phyloP scores from a whole-genome alignment of 2,113 vertebrate genomes.

The Megaleporinus macrocephalus region DNA sequence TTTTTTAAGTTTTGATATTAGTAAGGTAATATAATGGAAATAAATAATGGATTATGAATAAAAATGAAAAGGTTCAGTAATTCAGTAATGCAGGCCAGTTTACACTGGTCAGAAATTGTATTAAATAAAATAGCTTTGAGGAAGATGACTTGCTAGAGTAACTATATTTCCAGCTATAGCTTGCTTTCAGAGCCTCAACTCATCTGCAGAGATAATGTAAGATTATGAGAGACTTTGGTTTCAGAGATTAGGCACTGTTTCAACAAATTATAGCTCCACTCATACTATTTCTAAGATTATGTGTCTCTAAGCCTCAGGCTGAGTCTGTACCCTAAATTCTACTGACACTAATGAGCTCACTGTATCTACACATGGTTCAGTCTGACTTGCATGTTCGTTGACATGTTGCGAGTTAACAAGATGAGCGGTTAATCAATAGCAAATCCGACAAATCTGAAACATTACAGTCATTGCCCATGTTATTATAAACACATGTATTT shows the following conservation, averaged over 20 bases:
- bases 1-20: no score
- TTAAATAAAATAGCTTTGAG: neutral
- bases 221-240: neutral
- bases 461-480: no score
- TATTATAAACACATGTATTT: no score
- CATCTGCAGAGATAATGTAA: neutral
- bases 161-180: no score
- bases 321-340: neutral
- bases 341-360: neutral
- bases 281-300: neutral
- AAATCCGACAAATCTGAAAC: no score
- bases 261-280: neutral
- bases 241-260: neutral
- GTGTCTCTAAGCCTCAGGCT: neutral
- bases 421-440: no score
- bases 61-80: no score
- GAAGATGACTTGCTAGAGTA: no score
- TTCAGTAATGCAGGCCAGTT: neutral
- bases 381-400: neutral
- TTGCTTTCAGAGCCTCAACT: no score
- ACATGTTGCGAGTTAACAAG: no score
- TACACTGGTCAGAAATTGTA: neutral
- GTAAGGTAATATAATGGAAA: no score
- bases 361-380: neutral
- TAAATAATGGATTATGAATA: no score